Evolutionary conservation across 2,888 invertebrate genomes (phyloP).

Genomic region (Allygus modestus): DNA sequence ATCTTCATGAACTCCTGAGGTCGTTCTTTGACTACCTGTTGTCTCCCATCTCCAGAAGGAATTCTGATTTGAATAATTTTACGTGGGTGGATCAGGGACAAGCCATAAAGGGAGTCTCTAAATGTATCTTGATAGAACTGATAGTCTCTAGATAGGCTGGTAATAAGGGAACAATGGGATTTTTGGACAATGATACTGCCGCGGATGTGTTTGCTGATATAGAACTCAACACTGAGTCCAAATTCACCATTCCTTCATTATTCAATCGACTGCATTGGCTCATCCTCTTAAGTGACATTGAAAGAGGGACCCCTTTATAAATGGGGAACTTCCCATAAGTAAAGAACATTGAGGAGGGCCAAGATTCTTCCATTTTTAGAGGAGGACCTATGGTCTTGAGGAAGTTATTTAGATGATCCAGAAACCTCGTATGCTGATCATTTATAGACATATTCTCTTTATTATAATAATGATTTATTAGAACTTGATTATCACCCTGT

Average conservation of each 20-base stretch:
- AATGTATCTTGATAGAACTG: not conserved
- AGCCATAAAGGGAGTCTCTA: conserved; percentile 2
- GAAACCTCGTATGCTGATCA: not conserved
- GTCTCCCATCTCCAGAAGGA: not conserved
- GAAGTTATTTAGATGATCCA: not conserved
- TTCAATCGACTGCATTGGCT: not conserved
- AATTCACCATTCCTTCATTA: not conserved
- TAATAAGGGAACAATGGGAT: not conserved
- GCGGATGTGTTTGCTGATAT: not conserved
- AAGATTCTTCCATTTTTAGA: not conserved
- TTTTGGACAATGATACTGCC: not conserved
- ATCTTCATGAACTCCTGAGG: not conserved
- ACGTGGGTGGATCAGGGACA: not conserved
- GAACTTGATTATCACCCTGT: conserved; percentile 29
- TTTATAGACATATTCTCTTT: not conserved
- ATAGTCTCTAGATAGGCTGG: not conserved
- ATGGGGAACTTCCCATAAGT: conserved; percentile 33
- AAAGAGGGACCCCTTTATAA: not conserved
- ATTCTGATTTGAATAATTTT: not conserved
- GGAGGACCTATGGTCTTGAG: conserved; percentile 1
- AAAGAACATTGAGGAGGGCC: not conserved
- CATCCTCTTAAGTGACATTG: not conserved
- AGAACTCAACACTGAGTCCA: conserved; percentile 1
- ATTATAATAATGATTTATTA: not conserved
- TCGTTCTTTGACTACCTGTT: not conserved